Base-by-base conservation (phyloP, 2,113 vertebrate species). In the Larimichthys polyactis region DNA sequence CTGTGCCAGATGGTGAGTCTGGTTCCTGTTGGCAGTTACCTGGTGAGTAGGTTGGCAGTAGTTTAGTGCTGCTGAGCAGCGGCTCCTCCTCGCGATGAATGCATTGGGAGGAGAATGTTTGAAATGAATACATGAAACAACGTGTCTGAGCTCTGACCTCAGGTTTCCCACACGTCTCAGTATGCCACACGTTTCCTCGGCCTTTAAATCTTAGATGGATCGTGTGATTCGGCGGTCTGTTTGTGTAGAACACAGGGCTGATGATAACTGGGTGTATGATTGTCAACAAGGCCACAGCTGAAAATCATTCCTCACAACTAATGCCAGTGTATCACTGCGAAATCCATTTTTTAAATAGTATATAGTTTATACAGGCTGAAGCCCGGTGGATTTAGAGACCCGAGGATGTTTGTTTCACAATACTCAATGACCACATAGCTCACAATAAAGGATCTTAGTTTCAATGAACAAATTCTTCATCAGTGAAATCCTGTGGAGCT, bases 41-140 rank as follows among this genome's bases (percentile, higher is more conserved):
- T 91, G 88, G 88, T 58, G 83, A 89, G 72, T 46, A 74, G 66
- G 81, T 84, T 94, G 93, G 94, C 93, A 94, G 94, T 94, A 92
- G 83, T 90, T 91, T 67, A 44, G 52, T 81, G 90, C 84, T 88
- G 83, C 86, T 87, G 77, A 66, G 82, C 82, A 82, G 36, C 67
- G 2, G 62, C 71, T 83, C 87, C 73, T 77, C 82, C 57, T 62
- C 70, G 6, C n/a, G 51, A 46, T 82, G 71, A 79, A 58, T 9
- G 49, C 2, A n/a, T 57, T 8, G 43, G 16, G 63, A 71, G 69
- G 73, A 82, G 44, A 36, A 32, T 48, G 36, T 43, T 19, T 54
- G 55, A 80, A 79, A 85, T 84, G 54, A 51, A 73, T 3, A n/a
- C 48, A 76, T 58, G 69, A 67, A 24, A 54, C 58, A 54, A 64